Evolutionary conservation across 1,140 invertebrate species (phyloP).

Genomic region (Solen grandis): DNA sequence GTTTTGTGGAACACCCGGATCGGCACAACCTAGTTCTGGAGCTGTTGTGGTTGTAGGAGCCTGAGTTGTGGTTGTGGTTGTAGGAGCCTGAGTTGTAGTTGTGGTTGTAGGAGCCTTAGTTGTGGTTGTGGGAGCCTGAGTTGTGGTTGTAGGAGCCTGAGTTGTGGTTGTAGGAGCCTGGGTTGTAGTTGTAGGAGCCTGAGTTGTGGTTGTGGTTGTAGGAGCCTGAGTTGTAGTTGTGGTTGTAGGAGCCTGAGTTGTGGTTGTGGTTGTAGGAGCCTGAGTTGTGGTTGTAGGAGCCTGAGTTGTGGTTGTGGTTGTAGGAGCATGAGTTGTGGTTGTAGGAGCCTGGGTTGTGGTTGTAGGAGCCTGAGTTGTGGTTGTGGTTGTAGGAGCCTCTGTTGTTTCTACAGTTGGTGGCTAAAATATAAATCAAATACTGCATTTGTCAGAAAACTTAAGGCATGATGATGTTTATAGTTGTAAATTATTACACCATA

Average conservation of each 20-base stretch:
- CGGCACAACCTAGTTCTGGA: neutral
- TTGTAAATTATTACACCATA: too few relatives aligned
- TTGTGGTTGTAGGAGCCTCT: conserved; percentile 5
- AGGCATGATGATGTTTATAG: too few relatives aligned
- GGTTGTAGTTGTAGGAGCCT: conserved; percentile 11
- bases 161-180: neutral
- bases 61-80: neutral
- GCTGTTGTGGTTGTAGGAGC: conserved; percentile 1
- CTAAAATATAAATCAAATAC: too few relatives aligned
- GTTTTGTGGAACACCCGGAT: neutral
- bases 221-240: neutral
- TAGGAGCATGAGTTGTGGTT: conserved; percentile 12
- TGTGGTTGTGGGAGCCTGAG: neutral
- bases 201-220: neutral
- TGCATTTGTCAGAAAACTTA: too few relatives aligned
- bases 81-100: neutral
- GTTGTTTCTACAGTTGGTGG: too few relatives aligned
- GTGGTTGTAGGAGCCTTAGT: conserved; percentile 11
- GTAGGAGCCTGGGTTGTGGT: conserved; percentile 5
- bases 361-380: conserved; percentile 12
- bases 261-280: neutral
- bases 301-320: conserved; percentile 7
- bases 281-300: conserved; percentile 5
- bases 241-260: neutral
- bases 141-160: neutral